A percentile compares a stretch with the other conserved stretches of the same genome.
These are phyloP conservation scores for Sylvietta virens DNA, from an alignment of 2,113 vertebrate genomes.

Conservation along the genomic window DNA sequence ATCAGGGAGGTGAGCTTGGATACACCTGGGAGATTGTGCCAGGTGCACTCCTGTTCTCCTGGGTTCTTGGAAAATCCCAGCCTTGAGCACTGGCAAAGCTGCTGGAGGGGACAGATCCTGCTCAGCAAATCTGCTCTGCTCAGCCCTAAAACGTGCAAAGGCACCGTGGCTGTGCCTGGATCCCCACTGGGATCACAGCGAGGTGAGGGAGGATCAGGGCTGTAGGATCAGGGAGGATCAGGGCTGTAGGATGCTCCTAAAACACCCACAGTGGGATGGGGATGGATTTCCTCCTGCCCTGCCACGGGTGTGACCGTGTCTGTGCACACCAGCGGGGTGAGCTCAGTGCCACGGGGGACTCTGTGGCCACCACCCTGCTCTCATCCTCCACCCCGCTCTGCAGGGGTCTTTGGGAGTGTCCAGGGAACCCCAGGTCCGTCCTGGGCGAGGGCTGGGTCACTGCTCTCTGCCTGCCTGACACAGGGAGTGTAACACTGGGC, in stretches of 20 bases:
- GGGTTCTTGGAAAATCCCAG: neutral
- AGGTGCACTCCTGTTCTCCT: neutral
- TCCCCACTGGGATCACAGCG: neutral
- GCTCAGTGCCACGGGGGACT: neutral
- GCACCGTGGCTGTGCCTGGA: neutral
- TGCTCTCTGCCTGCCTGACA: neutral
- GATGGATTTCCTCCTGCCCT: fast-evolving
- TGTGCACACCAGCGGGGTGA: fast-evolving
- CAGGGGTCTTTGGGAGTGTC: neutral
- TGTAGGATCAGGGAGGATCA: neutral
- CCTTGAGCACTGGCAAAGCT: too few relatives aligned
- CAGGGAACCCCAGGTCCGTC: neutral
- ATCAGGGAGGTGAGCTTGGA: neutral
- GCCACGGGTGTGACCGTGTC: fast-evolving
- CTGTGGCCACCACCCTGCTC: neutral
- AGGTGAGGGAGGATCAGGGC: neutral
- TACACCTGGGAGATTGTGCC: neutral
- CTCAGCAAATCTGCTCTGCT: neutral
- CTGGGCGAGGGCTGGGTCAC: neutral
- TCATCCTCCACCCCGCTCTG: fast-evolving
- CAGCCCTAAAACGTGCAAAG: neutral
- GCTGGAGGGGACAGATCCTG: neutral
- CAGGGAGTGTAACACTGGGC: neutral
- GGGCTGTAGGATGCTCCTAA: neutral
- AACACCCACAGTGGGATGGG: neutral